Percentiles rank a stretch among this genome's conserved stretches.
These are phyloP conservation scores for Oncorhynchus mykiss DNA, from an alignment of 2,113 vertebrate genomes.

Conservation along the genomic window DNA sequence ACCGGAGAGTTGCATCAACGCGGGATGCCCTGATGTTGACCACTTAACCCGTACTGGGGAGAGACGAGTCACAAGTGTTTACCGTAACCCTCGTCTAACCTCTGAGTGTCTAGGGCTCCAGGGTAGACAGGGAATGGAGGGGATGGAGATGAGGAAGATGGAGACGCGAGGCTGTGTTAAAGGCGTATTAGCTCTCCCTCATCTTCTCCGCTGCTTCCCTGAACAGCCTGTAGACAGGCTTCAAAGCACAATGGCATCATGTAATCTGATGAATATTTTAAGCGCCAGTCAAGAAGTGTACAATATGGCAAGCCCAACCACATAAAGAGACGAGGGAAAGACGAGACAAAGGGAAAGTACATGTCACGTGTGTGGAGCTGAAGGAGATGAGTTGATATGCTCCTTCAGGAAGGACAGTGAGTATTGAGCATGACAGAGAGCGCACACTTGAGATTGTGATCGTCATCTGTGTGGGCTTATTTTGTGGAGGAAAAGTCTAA, in stretches of 20 bases:
- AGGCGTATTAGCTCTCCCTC: slow-evolving; percentile 24
- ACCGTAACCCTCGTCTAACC: background rate
- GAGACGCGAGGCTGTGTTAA: slow-evolving; percentile 15
- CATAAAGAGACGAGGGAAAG: no score
- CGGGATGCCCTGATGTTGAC: background rate
- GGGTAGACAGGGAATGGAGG: background rate
- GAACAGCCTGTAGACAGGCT: slow-evolving; percentile 42
- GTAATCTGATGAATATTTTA: slow-evolving; percentile 18
- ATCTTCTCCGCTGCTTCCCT: slow-evolving; percentile 25
- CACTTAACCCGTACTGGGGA: slow-evolving; percentile 17
- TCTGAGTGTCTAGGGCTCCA: background rate
- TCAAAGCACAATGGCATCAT: background rate
- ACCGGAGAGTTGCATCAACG: background rate
- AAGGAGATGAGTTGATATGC: background rate
- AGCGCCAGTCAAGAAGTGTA: slow-evolving; percentile 5
- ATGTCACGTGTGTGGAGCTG: background rate
- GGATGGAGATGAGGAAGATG: background rate
- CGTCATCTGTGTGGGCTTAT: background rate
- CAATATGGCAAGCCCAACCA: background rate
- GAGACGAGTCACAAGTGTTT: slow-evolving; percentile 17
- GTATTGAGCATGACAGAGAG: background rate
- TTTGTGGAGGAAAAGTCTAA: background rate
- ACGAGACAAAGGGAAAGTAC: background rate
- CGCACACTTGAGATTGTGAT: no score
- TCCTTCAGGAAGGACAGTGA: background rate